These are phyloP conservation scores for Lobophora halterata DNA, from an alignment of 2,888 invertebrate genomes.

Conservation along the genomic window DNA sequence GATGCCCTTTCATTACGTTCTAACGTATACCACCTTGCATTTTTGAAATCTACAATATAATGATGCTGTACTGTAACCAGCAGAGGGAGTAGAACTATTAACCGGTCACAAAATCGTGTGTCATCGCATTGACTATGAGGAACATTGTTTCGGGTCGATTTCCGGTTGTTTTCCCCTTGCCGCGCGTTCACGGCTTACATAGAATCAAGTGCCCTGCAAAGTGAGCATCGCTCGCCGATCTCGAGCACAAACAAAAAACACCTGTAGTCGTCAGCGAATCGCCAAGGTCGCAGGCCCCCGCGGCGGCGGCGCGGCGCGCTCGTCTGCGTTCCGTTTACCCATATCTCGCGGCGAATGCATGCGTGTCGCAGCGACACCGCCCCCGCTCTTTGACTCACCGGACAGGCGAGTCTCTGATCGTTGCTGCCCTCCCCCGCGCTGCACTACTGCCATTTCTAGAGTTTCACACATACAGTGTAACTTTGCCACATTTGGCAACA, in stretches of 20 bases:
- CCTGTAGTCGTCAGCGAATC: conserved; percentile 77
- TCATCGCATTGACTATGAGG: conserved; percentile 37
- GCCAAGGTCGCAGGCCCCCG: conserved; percentile 76
- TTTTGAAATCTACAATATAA: too few relatives aligned
- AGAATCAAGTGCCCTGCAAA: conserved; percentile 46
- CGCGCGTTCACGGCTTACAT: conserved; percentile 39
- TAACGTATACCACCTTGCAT: neutral
- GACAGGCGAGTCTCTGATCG: conserved; percentile 40
- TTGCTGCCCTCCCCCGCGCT: conserved; percentile 41
- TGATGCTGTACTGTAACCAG: too few relatives aligned
- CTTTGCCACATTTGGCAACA: conserved; percentile 4
- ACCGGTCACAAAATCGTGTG: conserved; percentile 21
- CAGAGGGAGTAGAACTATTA: too few relatives aligned
- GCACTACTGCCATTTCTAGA: conserved; percentile 32
- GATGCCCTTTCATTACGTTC: neutral
- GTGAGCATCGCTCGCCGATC: conserved; percentile 57
- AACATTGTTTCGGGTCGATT: conserved; percentile 56
- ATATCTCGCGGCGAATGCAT: conserved; percentile 77
- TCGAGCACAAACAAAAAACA: conserved; percentile 75
- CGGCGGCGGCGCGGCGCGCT: conserved; percentile 68
- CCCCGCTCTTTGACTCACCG: conserved; percentile 67
- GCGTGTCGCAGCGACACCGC: conserved; percentile 61
- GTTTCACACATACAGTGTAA: conserved; percentile 11
- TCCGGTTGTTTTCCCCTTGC: conserved; percentile 58
- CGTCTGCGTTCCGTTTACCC: conserved; percentile 76